Evolutionary conservation across 23 tunicate species (phyloP).

Genomic region (Styela clava): DNA sequence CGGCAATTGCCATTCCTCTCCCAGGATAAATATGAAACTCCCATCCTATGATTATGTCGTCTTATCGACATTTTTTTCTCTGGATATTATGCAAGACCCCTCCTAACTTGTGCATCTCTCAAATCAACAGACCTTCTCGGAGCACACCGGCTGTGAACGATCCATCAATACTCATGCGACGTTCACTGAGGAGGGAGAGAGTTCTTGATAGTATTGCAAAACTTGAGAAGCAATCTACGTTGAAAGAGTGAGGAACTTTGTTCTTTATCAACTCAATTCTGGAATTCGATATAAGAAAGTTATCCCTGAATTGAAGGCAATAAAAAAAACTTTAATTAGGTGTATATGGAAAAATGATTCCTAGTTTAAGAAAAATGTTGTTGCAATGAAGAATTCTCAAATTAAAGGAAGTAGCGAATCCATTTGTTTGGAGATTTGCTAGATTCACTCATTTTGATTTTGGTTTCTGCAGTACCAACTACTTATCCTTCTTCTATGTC

Average conservation of each 20-base stretch:
- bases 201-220: slow-evolving; percentile 25
- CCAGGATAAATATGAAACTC: no score
- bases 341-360: neutral
- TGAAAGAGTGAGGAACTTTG: slow-evolving; percentile 2
- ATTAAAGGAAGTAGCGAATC: no score
- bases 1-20: no score
- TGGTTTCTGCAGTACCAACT: no score
- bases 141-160: neutral
- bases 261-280: neutral
- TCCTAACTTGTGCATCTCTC: no score
- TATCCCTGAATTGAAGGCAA: neutral
- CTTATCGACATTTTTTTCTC: no score
- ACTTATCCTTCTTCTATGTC: no score
- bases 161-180: neutral
- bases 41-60: no score
- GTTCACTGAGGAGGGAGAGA: slow-evolving; percentile 17
- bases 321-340: no score
- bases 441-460: no score
- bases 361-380: neutral
- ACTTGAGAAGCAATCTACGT: neutral
- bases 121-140: slow-evolving; percentile 6
- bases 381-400: neutral
- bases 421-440: no score
- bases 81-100: no score
- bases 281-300: neutral